Percentiles rank a stretch among this genome's conserved stretches.
phyloP scores from a whole-genome alignment of 2,888 invertebrate genomes.

The Loripinus fragilis region DNA sequence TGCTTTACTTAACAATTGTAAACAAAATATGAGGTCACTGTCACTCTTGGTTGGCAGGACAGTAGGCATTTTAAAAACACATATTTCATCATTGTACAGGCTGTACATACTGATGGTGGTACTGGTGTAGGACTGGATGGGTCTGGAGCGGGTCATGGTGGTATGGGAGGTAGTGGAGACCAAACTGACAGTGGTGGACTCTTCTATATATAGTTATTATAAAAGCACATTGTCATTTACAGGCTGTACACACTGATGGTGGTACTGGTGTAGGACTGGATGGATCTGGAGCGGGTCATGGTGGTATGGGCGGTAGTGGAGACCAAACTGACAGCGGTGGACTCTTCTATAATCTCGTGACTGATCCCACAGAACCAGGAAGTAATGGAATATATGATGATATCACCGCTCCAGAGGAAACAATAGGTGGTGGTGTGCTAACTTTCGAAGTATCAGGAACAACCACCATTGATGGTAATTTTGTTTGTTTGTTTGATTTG shows the following conservation, averaged over 20 bases:
- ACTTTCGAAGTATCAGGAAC: conserved; percentile 51
- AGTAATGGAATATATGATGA: conserved; percentile 58
- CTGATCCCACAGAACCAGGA: conserved; percentile 56
- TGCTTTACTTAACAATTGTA: too few relatives aligned
- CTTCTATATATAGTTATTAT: conserved; percentile 65
- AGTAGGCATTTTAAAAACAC: too few relatives aligned
- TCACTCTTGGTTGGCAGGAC: too few relatives aligned
- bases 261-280: conserved; percentile 49
- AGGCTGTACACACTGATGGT: conserved; percentile 25
- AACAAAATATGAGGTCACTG: too few relatives aligned
- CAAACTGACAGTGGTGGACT: conserved; percentile 12
- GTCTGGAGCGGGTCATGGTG: conserved; percentile 72
- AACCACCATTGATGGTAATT: conserved; percentile 68
- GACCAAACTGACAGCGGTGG: conserved; percentile 52
- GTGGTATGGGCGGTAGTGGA: conserved; percentile 62
- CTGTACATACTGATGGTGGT: conserved; percentile 47
- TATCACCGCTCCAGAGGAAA: conserved; percentile 13
- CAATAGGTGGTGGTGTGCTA: conserved; percentile 68
- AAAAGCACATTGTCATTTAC: not conserved
- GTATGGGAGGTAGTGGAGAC: conserved; percentile 64
- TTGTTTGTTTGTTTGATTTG: too few relatives aligned
- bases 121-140: conserved; percentile 62
- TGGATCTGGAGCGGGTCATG: conserved; percentile 63
- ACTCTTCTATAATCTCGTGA: conserved; percentile 63
- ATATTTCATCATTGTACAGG: conserved; percentile 36